phyloP scores from a whole-genome alignment of 1,140 invertebrate species.

The Drosophila grimshawi region DNA sequence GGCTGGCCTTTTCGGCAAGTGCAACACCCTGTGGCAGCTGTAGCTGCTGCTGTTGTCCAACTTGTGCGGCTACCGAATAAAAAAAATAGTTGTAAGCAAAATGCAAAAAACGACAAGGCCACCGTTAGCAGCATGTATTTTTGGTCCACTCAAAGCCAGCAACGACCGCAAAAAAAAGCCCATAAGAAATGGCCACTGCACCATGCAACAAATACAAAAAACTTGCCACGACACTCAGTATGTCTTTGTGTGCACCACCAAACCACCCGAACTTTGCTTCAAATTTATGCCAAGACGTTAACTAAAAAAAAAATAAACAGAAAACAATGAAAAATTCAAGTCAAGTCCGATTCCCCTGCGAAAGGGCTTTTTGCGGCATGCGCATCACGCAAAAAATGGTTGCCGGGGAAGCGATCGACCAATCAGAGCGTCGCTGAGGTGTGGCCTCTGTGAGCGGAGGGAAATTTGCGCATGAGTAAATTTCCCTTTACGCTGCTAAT shows the following conservation, averaged over 20 bases:
- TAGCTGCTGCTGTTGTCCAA: conserved; percentile 24
- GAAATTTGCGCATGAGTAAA: conserved; percentile 72
- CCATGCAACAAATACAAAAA: conserved; percentile 53
- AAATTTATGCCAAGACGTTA: conserved; percentile 75
- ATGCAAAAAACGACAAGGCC: conserved; percentile 67
- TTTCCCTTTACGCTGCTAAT: conserved; percentile 75
- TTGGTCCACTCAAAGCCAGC: conserved; percentile 65
- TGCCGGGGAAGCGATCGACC: conserved; percentile 69
- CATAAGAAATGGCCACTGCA: conserved; percentile 68
- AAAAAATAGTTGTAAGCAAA: conserved; percentile 65
- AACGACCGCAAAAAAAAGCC: conserved; percentile 29
- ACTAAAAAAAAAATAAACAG: conserved; percentile 9
- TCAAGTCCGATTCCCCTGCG: conserved; percentile 53
- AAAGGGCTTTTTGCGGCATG: conserved; percentile 39
- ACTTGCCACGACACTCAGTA: conserved; percentile 67
- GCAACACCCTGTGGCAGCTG: conserved; percentile 34
- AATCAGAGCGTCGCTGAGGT: conserved; percentile 66
- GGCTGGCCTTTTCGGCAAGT: not conserved
- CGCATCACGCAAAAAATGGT: conserved; percentile 66
- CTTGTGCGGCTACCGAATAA: conserved; percentile 19
- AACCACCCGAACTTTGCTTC: conserved; percentile 37
- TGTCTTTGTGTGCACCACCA: conserved; percentile 60
- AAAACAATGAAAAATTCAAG: conserved; percentile 32
- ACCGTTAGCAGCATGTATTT: conserved; percentile 41
- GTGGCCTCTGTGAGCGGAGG: conserved; percentile 62